Conservation (phyloP, 2,797 vertebrate genomes). For the Mormyrops boulengeri region DNA sequence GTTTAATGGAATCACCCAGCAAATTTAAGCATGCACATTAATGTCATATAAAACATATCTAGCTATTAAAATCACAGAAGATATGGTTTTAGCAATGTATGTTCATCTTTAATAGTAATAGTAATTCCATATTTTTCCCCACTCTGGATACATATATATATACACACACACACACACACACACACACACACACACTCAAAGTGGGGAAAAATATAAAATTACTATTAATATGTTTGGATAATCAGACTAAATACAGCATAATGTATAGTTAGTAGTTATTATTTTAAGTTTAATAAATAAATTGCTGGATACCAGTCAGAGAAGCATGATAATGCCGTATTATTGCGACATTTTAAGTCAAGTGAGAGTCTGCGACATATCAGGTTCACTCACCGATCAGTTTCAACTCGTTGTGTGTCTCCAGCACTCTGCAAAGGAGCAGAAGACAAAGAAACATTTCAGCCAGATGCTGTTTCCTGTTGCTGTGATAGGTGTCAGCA, state of each 20-base stretch:
- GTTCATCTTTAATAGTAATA: too few species aligned
- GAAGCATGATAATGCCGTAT: neutral
- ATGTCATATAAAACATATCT: neutral
- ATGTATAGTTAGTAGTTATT: neutral
- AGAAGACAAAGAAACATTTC: neutral
- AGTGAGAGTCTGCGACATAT: neutral
- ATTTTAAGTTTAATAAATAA: neutral
- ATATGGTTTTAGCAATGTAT: neutral
- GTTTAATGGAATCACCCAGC: neutral
- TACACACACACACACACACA: too few species aligned
- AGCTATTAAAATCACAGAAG: neutral
- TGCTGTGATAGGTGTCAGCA: neutral
- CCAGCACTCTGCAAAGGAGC: slow-evolving; percentile 18
- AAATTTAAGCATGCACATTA: neutral
- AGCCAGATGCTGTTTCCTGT: neutral
- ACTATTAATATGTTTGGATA: neutral
- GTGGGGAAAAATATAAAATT: neutral
- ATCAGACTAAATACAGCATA: neutral
- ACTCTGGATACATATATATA: too few species aligned
- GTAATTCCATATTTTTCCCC: too few species aligned
- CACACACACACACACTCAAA: neutral
- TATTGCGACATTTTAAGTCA: neutral
- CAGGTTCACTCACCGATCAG: slow-evolving; percentile 19
- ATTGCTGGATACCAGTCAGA: neutral
- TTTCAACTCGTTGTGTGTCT: slow-evolving; percentile 22